Base-by-base conservation (phyloP, 2,113 vertebrate species). In the Camelus dromedarius region DNA sequence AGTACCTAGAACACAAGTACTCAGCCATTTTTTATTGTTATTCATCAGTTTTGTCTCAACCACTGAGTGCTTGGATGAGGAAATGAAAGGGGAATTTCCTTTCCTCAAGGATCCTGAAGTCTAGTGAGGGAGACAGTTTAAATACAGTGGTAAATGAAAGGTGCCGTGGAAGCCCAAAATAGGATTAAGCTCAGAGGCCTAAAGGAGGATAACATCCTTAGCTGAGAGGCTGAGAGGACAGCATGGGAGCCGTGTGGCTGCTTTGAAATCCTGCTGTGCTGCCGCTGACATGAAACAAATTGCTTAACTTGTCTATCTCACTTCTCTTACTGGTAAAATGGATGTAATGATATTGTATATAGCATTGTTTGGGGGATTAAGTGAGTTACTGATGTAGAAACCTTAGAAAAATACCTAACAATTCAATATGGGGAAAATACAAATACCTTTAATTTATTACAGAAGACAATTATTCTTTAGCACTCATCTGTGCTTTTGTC, bases 321-420 rank as follows among this genome's bases (percentile, higher is more conserved):
- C 14, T 67, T 69, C 79, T 92, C 35, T 86, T 66, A n/a, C 66
- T 50, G 75, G 24, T 89, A 73, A 94, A 96, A 79, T 93, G 32
- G n/a, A 4, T 46, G 2, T 72, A 79, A 50, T 64, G 18, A 35
- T 54, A 30, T 58, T 9, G 38, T 42, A 42, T 70, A 66, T 20
- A 75, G 26, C 6, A 22, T 80, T 60, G 32, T 79, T 85, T 42
- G 42, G 18, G 19, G 18, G 5, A 81, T 24, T 66, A 50, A 76
- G 24, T 60, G 3, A 88, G 8, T 81, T 91, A 50, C 35, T 42
- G 13, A 94, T 42, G 8, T 54, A 76, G 46, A 67, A 54, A 52
- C 12, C 26, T 80, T 75, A 62, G n/a, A 77, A 56, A 83, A 67
- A 60, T 52, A 62, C 35, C 4, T 9, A 70, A 64, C 6, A 75